phyloP scores from a whole-genome alignment of 2,888 invertebrate genomes.

The Pasiphila rectangulata region DNA sequence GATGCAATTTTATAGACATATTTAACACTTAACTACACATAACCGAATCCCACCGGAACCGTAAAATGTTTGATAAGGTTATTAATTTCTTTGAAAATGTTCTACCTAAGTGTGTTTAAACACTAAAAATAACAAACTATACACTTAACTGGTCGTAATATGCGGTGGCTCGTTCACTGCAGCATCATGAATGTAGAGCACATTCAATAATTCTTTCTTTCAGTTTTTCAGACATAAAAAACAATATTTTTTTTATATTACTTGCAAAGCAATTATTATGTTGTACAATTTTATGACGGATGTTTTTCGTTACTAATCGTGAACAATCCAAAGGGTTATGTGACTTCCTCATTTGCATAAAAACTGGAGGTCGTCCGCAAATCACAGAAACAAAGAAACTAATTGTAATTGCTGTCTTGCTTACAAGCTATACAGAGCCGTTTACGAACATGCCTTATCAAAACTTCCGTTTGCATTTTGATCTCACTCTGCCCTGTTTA shows the following conservation, averaged over 20 bases:
- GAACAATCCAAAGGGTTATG: conserved; percentile 8
- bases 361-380: conserved; percentile 13
- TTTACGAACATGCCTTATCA: conserved; percentile 14
- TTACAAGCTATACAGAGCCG: conserved; percentile 3
- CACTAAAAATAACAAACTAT: no score
- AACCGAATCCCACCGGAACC: no score
- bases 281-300: no score
- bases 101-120: no score
- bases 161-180: no score
- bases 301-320: not conserved
- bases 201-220: no score
- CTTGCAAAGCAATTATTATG: no score
- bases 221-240: no score
- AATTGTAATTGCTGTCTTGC: conserved; percentile 17
- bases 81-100: no score
- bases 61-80: no score
- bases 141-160: conserved; percentile 25
- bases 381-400: conserved; percentile 23
- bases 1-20: conserved; percentile 20
- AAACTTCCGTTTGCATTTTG: not conserved
- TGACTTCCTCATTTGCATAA: conserved; percentile 14
- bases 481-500: not conserved
- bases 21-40: conserved; percentile 22
- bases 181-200: no score
- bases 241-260: no score